phyloP scores from a whole-genome alignment of 2,888 invertebrate genomes.

The Pyralis farinalis region DNA sequence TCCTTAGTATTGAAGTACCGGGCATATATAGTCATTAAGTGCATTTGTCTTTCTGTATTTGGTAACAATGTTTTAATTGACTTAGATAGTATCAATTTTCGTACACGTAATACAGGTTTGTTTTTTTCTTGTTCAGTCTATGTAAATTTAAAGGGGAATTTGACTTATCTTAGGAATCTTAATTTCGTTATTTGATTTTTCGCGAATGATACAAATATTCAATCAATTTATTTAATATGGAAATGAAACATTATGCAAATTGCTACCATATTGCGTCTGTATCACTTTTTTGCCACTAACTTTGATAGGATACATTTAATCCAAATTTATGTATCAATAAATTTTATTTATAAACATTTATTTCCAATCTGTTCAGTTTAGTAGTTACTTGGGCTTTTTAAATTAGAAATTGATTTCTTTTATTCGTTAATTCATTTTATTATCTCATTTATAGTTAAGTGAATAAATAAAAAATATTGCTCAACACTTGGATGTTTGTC shows the following conservation, averaged over 20 bases:
- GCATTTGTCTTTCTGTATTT: too few species aligned
- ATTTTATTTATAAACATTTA: conserved; percentile 18
- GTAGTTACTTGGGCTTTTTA: conserved; percentile 18
- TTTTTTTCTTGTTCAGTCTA: too few species aligned
- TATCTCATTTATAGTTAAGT: not conserved
- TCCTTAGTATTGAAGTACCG: too few species aligned
- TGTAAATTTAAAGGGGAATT: too few species aligned
- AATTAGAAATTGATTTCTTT: conserved; percentile 15
- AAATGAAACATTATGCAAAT: conserved; percentile 4
- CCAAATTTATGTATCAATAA: conserved; percentile 24
- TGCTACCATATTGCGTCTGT: conserved; percentile 1
- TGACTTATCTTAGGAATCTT: not conserved
- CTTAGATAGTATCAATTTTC: too few species aligned
- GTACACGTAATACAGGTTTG: too few species aligned
- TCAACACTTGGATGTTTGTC: too few species aligned
- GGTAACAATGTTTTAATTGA: too few species aligned
- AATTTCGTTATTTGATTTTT: conserved; percentile 2
- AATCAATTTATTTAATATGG: conserved; percentile 3
- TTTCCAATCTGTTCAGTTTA: conserved; percentile 15
- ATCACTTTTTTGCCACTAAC: conserved; percentile 9
- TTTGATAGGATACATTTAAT: conserved; percentile 15
- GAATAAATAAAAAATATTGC: conserved; percentile 4
- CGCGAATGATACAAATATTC: not conserved
- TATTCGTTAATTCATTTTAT: conserved; percentile 6
- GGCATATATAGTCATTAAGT: too few species aligned